Evolutionary conservation across 2,113 vertebrate species (phyloP), one percentile per base, ranked within the genome.

Genomic region (Nothobranchius furzeri): DNA sequence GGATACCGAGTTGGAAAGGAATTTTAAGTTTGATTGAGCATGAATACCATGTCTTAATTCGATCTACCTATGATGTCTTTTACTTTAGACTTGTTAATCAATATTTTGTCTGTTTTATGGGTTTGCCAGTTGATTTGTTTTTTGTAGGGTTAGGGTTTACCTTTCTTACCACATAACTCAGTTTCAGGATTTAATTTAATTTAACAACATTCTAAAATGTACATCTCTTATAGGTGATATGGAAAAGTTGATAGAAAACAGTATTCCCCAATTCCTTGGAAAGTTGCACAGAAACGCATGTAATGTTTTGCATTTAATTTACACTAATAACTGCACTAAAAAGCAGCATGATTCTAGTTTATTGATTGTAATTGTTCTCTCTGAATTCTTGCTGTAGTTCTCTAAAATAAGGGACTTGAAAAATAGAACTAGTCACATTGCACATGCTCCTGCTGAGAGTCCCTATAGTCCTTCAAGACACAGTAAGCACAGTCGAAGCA

Each of bases 401-500:
- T 56, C 63, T 49, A 55, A 59, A 43, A n/a, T 56, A 17, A 68
- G 48, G 36, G 58, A 42, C 10, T 30, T 73, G 72, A 76, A 59
- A 58, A 62, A 55, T 45, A 46, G 37, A 52, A 46, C 46, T 35
- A 60, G 47, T 73, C 14, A 20, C 63, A 57, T 55, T 73, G 69
- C 65, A 66, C 54, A 53, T 77, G 62, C 12, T 12, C 35, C 43
- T 9, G 6, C 30, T 67, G 73, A 57, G 40, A 50, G 40, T 52
- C 64, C 46, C 50, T 64, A 54, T 47, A 45, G 46, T 70, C 57
- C n/a, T 73, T 73, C 45, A 70, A 30, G 60, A 76, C n/a, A 3
- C 14, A 43, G 52, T 51, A 42, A 68, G 20, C 46, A 20, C 20
- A 49, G 30, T 53, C 7, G 37, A 64, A 57, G 36, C 7, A 25